Percentiles rank a stretch among this genome's conserved stretches.
Evolutionary conservation across 2,113 vertebrate genomes (phyloP).

Genomic region (Smithornis capensis): DNA sequence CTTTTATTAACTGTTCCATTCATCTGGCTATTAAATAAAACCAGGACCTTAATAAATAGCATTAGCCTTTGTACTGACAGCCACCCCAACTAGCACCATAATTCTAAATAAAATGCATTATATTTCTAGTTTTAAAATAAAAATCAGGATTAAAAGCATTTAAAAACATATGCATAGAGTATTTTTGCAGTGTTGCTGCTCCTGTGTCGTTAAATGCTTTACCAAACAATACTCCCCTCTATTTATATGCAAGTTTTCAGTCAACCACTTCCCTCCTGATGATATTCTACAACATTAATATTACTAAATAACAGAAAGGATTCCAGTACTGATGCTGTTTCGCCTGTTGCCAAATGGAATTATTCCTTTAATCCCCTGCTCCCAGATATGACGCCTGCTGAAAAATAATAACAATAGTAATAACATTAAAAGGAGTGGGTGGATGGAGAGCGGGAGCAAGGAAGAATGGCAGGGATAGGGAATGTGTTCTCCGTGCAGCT

Average conservation of each 20-base stretch:
- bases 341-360: background rate
- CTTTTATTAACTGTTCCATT: conserved; percentile 86
- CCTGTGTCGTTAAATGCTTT: background rate
- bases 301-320: background rate
- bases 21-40: conserved; percentile 88
- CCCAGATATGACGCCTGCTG: background rate
- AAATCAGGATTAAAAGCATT: conserved; percentile 59
- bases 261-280: background rate
- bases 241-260: background rate
- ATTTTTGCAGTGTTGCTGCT: conserved; percentile 27
- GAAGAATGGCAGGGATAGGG: background rate
- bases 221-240: background rate
- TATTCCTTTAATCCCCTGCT: conserved; percentile 20
- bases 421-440: background rate
- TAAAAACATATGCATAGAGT: conserved; percentile 23
- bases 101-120: conserved; percentile 73
- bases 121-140: conserved; percentile 67
- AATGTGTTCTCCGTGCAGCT: background rate
- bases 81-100: conserved; percentile 76
- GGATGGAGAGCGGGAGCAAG: background rate
- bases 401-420: background rate
- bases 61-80: conserved; percentile 81
- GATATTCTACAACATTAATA: conserved; percentile 2
- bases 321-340: background rate
- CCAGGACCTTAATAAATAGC: conserved; percentile 84